A percentile compares a stretch with the other conserved stretches of the same genome.
These are phyloP conservation scores for Sabellastarte sp. DNA, from an alignment of 2,888 invertebrate species.

Conservation along the genomic window DNA sequence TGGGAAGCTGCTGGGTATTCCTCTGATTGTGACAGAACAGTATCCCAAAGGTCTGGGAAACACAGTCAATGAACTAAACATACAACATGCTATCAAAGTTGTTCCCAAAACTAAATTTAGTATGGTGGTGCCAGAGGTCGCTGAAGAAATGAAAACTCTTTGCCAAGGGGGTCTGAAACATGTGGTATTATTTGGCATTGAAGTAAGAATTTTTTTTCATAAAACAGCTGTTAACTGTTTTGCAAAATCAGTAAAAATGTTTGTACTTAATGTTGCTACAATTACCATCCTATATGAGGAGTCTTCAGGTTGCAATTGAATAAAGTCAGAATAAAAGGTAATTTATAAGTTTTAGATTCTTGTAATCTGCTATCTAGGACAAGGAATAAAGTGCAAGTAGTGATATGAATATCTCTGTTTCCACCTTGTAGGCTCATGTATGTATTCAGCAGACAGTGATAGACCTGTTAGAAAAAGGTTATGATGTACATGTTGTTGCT, in stretches of 20 bases:
- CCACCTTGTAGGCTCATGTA: constrained; percentile 66
- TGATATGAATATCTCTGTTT: constrained; percentile 1
- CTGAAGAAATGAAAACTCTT: constrained; percentile 51
- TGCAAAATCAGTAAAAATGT: no score
- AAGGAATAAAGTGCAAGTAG: background rate
- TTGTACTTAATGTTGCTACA: no score
- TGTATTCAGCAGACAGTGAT: constrained; percentile 66
- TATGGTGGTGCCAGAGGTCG: constrained; percentile 63
- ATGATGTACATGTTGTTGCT: constrained; percentile 65
- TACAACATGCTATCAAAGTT: constrained; percentile 57
- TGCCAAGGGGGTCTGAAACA: constrained; percentile 43
- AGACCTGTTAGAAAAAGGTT: constrained; percentile 61
- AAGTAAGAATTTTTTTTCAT: no score
- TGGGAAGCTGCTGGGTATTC: constrained; percentile 63
- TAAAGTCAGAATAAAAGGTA: no score
- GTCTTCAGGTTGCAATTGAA: no score
- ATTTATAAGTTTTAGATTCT: constrained; percentile 2
- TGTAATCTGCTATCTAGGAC: background rate
- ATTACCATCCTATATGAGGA: no score
- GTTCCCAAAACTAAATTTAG: constrained; percentile 64
- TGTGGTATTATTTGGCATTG: constrained; percentile 56
- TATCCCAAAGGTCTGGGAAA: constrained; percentile 66
- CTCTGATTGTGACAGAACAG: constrained; percentile 66
- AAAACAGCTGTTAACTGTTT: no score
- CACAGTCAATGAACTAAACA: constrained; percentile 63